Evolutionary conservation across 2,888 invertebrate genomes (phyloP), one percentile per base, ranked within the genome.

Genomic region (Brenthis hecate): DNA sequence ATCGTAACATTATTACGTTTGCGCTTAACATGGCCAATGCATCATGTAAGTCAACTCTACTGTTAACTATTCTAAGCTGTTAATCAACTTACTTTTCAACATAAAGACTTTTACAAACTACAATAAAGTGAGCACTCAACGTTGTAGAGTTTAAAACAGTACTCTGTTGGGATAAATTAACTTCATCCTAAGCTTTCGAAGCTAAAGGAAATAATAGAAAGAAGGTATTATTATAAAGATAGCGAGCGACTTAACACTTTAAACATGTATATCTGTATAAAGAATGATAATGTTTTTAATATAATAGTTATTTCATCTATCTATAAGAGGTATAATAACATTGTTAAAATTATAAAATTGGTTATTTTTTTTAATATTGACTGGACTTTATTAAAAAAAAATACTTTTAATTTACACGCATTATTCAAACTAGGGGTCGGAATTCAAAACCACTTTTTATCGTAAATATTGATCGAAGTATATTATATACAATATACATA

Each of bases 71-170:
- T 53, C 8, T 6, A 53, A 50, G 48, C 13, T 48, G 48, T 48
- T 60, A n/a, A 36, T 61, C 51, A n/a, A 51, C 32, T 61, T 61
- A 61, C 19, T 61, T 61, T 58, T 61, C 36, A 61, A n/a, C 32
- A 53, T 32, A 6, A 53, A 36, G 32, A 61, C 32, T 61, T 61
- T 61, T 53, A 61, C n/a, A 36, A 61, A 53, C 32, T 61, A 19
- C 13, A 57, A 43, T 57, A 51, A 61, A 61, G 61, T 51, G 16
- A 53, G 51, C 51, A 61, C 51, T 61, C 13, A 23, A 58, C n/a
- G 14, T 14, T 58, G 14, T 53, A 61, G 32, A 61, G 61, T 61
- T 61, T 53, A 61, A 13, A 53, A 32, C 51, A 61, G 36, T 32
- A 36, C 36, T 16, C 61, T 36, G 16, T 16, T 16, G 61, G 61